Conservation (phyloP, 2,888 invertebrate genomes). For the Cephonodes hylas region DNA sequence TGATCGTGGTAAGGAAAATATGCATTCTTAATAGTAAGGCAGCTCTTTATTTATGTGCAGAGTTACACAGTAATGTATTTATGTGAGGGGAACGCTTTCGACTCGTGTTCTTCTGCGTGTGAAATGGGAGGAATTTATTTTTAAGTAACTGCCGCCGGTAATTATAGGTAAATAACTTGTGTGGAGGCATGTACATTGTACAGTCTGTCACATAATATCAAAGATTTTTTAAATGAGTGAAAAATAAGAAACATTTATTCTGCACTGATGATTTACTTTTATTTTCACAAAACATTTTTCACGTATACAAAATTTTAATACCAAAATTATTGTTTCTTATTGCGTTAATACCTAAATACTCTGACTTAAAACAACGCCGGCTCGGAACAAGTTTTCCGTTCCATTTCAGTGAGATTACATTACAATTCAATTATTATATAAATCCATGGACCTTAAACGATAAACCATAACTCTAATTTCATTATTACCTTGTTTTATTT, state of each 20-base stretch:
- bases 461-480: background rate
- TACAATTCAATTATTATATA: background rate
- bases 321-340: background rate
- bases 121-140: background rate
- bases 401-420: background rate
- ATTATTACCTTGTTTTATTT: background rate
- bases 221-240: no score
- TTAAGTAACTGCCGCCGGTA: background rate
- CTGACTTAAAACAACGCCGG: background rate
- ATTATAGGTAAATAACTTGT: background rate
- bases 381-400: background rate
- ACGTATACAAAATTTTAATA: background rate
- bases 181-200: background rate
- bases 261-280: no score
- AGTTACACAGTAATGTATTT: background rate
- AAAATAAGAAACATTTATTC: no score
- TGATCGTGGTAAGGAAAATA: background rate
- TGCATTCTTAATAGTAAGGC: slow-evolving; percentile 6
- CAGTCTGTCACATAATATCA: background rate
- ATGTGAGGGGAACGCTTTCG: background rate
- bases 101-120: background rate
- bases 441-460: background rate
- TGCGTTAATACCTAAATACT: background rate
- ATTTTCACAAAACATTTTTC: no score
- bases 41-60: slow-evolving; percentile 6